These are phyloP conservation scores for Rissa tridactyla DNA, from an alignment of 2,113 vertebrate genomes.

Conservation along the genomic window DNA sequence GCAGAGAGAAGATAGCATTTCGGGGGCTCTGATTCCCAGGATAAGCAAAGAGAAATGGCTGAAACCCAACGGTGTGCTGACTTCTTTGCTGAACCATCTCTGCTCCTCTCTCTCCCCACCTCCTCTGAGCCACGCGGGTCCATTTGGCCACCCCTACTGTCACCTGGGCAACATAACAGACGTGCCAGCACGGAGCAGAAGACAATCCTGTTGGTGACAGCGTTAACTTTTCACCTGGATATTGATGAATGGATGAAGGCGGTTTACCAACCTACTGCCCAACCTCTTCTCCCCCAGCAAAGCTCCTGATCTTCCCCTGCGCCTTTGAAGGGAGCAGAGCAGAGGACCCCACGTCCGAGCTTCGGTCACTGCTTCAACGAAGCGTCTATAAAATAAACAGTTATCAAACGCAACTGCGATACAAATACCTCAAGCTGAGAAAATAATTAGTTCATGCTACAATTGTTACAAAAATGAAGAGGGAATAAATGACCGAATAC, in stretches of 20 bases:
- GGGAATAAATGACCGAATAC: slow-evolving; percentile 10
- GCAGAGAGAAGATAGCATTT: not conserved
- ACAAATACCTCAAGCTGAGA: slow-evolving; percentile 32
- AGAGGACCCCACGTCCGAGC: not conserved
- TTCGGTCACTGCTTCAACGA: slow-evolving; percentile 3
- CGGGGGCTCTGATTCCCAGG: not conserved
- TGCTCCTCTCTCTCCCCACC: not conserved
- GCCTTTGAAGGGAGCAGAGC: not conserved
- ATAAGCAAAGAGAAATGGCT: not conserved
- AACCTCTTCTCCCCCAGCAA: not conserved
- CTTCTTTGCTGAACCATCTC: not conserved
- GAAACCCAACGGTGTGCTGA: rapidly evolving
- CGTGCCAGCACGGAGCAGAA: not conserved
- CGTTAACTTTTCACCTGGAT: not conserved
- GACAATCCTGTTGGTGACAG: not conserved
- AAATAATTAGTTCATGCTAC: slow-evolving; percentile 60
- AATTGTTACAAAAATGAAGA: slow-evolving; percentile 34
- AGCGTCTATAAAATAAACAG: slow-evolving; percentile 14
- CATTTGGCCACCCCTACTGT: not conserved
- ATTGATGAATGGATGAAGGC: not conserved
- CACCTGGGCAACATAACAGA: not conserved
- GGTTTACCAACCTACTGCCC: not conserved
- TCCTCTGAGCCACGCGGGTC: not conserved
- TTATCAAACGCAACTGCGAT: slow-evolving; percentile 1
- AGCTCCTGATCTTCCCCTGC: not conserved